phyloP scores from a whole-genome alignment of 2,113 vertebrate species.

The Addax nasomaculatus region DNA sequence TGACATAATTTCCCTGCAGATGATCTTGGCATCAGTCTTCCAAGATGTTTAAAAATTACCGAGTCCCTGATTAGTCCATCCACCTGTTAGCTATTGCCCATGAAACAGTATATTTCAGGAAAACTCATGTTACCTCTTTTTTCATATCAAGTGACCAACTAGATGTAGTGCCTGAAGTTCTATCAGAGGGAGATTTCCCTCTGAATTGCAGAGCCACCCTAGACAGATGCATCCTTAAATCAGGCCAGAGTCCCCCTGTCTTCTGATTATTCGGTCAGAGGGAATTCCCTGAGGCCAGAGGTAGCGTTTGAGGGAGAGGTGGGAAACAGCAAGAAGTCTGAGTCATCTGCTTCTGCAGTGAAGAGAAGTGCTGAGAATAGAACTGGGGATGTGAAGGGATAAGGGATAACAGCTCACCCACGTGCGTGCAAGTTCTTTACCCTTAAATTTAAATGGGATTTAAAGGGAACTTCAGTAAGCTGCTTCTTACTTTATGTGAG shows the following conservation, averaged over 20 bases:
- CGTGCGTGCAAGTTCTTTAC: background rate
- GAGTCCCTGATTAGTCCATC: background rate
- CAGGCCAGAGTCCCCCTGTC: background rate
- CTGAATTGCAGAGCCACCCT: background rate
- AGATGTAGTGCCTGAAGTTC: background rate
- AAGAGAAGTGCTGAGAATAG: conserved; percentile 45
- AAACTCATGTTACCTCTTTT: background rate
- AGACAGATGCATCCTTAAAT: background rate
- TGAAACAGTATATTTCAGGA: background rate
- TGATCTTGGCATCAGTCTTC: background rate
- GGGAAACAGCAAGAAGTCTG: conserved; percentile 41
- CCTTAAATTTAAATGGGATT: background rate
- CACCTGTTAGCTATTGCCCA: background rate
- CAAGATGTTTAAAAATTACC: background rate
- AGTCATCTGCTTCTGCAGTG: conserved; percentile 39
- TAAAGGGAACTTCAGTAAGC: background rate
- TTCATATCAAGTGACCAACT: background rate
- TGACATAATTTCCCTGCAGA: background rate
- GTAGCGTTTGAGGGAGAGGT: background rate
- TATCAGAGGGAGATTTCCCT: background rate
- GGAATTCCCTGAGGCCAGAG: conserved; percentile 45
- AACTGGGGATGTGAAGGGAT: background rate
- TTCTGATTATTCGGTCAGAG: background rate
- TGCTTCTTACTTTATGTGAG: background rate
- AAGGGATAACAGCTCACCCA: conserved; percentile 26